Conservation (phyloP, 2,888 invertebrate species). For the Drosophila greeni region DNA sequence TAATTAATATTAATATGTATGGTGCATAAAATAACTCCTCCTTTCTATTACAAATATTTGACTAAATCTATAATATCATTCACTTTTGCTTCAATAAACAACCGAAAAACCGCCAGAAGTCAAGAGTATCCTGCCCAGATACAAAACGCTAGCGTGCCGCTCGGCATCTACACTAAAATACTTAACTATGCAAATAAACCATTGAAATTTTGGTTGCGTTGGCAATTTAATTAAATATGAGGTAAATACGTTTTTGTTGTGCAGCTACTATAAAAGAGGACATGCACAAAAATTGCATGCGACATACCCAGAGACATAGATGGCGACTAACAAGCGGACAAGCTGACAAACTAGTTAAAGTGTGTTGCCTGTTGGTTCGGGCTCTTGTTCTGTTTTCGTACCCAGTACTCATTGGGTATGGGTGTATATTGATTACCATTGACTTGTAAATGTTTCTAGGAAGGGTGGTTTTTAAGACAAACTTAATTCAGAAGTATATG, state of each 20-base stretch:
- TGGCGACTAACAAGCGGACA: conserved; percentile 50
- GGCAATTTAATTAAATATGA: conserved; percentile 72
- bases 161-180: conserved; percentile 23
- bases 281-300: conserved; percentile 68
- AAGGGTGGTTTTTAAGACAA: too few species aligned
- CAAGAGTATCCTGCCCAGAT: neutral
- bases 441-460: too few species aligned
- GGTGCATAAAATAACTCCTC: too few species aligned
- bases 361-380: conserved; percentile 36
- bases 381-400: conserved; percentile 1
- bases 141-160: conserved; percentile 33
- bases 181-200: conserved; percentile 66
- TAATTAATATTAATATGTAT: too few species aligned
- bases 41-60: too few species aligned
- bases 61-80: neutral
- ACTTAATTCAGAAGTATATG: too few species aligned
- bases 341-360: conserved; percentile 70
- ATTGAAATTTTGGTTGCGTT: conserved; percentile 60
- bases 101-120: neutral
- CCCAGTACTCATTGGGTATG: neutral
- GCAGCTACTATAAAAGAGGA: conserved; percentile 50
- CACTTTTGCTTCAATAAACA: neutral
- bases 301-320: conserved; percentile 14
- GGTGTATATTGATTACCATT: neutral
- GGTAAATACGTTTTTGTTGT: conserved; percentile 54